These are phyloP conservation scores for Elgonia sp. DNA, from an alignment of 2,888 invertebrate genomes.

Conservation along the genomic window DNA sequence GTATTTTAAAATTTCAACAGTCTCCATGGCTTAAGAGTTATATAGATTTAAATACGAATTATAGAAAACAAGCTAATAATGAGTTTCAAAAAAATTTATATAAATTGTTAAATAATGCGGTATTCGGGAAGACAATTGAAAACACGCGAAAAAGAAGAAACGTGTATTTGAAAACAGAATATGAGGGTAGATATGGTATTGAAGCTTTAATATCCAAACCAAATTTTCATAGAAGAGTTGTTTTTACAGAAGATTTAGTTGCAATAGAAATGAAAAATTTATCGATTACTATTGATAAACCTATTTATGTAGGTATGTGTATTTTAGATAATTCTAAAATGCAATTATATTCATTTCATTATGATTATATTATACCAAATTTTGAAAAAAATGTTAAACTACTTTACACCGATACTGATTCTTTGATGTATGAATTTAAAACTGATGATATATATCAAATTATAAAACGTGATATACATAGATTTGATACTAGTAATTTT, in stretches of 20 bases:
- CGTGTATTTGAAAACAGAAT: slow-evolving; percentile 20
- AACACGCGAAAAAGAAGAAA: slow-evolving; percentile 26
- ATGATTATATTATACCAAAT: slow-evolving; percentile 39
- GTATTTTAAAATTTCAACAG: slow-evolving; percentile 40
- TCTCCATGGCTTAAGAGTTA: slow-evolving; percentile 33
- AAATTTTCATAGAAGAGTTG: slow-evolving; percentile 30
- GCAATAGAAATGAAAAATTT: slow-evolving; percentile 41
- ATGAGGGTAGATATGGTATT: slow-evolving; percentile 14
- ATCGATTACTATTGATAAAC: slow-evolving; percentile 13
- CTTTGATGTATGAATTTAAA: slow-evolving; percentile 81
- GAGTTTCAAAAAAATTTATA: slow-evolving; percentile 38
- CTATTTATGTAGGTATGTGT: slow-evolving; percentile 42
- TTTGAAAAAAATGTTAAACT: slow-evolving; percentile 73
- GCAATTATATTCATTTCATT: slow-evolving; percentile 68
- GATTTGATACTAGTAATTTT: slow-evolving; percentile 82
- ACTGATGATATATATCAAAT: slow-evolving; percentile 83
- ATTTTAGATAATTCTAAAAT: slow-evolving; percentile 66
- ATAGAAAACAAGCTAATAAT: slow-evolving; percentile 23
- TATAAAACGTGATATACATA: slow-evolving; percentile 75
- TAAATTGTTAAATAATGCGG: slow-evolving; percentile 36
- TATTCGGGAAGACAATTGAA: slow-evolving; percentile 37
- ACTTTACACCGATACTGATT: slow-evolving; percentile 82
- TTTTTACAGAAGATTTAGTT: slow-evolving; percentile 38
- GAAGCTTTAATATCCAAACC: slow-evolving; percentile 44
- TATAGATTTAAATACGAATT: slow-evolving; percentile 36